Base-by-base conservation (phyloP, 2,888 invertebrate genomes). In the Sepiola atlantica region DNA sequence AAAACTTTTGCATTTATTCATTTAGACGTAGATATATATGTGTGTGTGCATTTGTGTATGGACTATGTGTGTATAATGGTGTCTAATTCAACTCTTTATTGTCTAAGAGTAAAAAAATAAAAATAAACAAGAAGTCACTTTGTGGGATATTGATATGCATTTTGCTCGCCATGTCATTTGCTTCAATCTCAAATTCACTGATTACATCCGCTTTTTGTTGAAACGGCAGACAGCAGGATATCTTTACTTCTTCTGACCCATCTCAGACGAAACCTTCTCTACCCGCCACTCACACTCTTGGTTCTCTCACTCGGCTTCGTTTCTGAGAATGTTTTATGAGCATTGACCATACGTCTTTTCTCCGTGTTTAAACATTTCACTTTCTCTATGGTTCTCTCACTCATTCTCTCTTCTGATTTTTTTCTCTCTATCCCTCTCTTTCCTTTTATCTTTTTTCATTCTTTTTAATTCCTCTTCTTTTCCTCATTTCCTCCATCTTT, bases 151-250 rank as follows among this genome's bases (percentile, higher is more conserved):
- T 77, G 77, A 77, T 77, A 77, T 77, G n/a, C 32, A 32, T 77
- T 77, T 77, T 77, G 77, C n/a, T 77, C 16, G n/a, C n/a, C 24
- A 61, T 24, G 61, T 61, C 21, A 77, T 77, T 77, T n/a, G 32
- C 18, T n/a, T 77, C 77, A 77, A 77, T 77, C 77, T 77, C 77
- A 77, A 77, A 77, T 77, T 77, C 77, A n/a, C 77, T 77, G 77
- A 77, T 77, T 77, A 77, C 77, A 77, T 77, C 77, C 77, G 32
- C 77, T 77, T 77, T 77, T n/a, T 32, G n/a, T 77, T 77, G n/a
- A 14, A 32, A n/a, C n/a, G n/a, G 77, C 77, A 77, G n/a, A 12
- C 32, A 0, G n/a, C 14, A 32, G n/a, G n/a, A 77, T n/a, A 77
- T 77, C 32, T n/a, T n/a, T n/a, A n/a, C n/a, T n/a, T n/a, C n/a